phyloP scores from a whole-genome alignment of 2,888 invertebrate genomes.

The Acanthosepion lycidas region DNA sequence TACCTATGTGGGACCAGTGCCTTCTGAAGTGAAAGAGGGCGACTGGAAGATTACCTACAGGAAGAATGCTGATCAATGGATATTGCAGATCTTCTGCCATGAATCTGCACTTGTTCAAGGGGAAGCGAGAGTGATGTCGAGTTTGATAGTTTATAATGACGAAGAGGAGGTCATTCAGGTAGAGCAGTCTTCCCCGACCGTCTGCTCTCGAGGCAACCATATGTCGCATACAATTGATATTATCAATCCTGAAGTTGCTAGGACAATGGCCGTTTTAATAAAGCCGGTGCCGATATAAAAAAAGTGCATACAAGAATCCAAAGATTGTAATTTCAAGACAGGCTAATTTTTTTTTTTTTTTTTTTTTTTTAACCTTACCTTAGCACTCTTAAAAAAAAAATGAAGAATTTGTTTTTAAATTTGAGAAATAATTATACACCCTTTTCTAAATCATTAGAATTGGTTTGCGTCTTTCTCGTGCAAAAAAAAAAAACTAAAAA shows the following conservation, averaged over 20 bases:
- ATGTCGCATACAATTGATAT: conserved; percentile 65
- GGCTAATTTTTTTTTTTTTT: background rate
- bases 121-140: conserved; percentile 70
- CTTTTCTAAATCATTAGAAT: background rate
- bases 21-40: conserved; percentile 67
- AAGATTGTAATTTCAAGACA: background rate
- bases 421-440: background rate
- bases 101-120: conserved; percentile 71
- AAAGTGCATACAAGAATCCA: background rate
- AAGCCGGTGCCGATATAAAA: conserved; percentile 67
- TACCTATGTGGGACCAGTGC: conserved; percentile 73
- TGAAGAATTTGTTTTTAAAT: background rate
- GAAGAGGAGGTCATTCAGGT: conserved; percentile 72
- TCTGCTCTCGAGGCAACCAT: conserved; percentile 67
- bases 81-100: conserved; percentile 72
- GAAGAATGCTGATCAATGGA: conserved; percentile 71
- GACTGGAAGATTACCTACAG: conserved; percentile 75
- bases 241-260: conserved; percentile 62
- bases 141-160: conserved; percentile 70
- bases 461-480: background rate
- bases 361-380: background rate
- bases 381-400: background rate
- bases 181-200: conserved; percentile 63
- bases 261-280: conserved; percentile 70
- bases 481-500: background rate